These are phyloP conservation scores for Conomelus anceps DNA, from an alignment of 2,888 invertebrate species.

Conservation along the genomic window DNA sequence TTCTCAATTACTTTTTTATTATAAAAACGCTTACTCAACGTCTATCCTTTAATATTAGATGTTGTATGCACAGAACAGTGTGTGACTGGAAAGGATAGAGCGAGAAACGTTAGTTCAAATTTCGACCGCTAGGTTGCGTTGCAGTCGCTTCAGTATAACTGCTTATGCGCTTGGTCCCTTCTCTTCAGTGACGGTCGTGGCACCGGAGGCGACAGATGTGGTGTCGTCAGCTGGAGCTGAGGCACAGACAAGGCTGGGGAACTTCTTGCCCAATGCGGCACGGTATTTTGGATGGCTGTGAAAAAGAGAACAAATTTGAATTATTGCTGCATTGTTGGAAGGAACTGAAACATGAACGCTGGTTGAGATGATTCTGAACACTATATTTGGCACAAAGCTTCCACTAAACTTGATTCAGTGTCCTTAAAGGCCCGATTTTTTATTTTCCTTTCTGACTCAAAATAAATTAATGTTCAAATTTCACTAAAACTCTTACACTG, in stretches of 20 bases:
- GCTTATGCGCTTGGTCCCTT: conserved; percentile 58
- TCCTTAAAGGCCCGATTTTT: no score
- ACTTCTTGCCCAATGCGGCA: conserved; percentile 65
- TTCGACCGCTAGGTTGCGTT: neutral
- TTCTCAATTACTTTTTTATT: neutral
- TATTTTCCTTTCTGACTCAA: no score
- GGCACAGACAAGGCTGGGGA: conserved; percentile 68
- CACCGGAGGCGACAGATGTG: conserved; percentile 59
- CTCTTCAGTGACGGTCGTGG: conserved; percentile 57
- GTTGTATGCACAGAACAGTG: neutral
- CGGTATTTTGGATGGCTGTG: conserved; percentile 72
- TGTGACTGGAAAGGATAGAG: neutral
- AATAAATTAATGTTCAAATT: no score
- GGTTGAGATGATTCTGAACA: no score
- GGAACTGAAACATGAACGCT: neutral
- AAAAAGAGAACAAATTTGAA: conserved; percentile 29
- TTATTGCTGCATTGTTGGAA: neutral
- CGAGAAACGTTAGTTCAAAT: neutral
- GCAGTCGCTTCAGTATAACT: neutral
- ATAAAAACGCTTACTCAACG: neutral
- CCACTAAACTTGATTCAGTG: no score
- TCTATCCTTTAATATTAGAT: neutral
- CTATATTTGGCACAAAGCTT: no score
- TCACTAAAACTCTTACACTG: no score
- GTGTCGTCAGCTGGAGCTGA: conserved; percentile 50